These are phyloP conservation scores for Ptychadena robeensis DNA, from an alignment of 2,797 vertebrate species.

Conservation along the genomic window DNA sequence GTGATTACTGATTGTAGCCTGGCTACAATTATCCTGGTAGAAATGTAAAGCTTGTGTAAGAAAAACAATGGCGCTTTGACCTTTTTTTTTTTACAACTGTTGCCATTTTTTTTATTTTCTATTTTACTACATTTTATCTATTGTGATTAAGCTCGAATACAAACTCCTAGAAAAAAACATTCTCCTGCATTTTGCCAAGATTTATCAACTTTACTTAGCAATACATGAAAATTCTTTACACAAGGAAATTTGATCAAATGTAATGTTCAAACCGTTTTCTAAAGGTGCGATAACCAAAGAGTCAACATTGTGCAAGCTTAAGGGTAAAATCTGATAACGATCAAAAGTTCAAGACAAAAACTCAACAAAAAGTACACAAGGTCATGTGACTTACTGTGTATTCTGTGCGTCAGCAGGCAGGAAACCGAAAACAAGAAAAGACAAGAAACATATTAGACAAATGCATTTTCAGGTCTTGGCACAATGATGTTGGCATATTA, in stretches of 20 bases:
- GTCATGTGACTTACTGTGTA: slow-evolving; percentile 51
- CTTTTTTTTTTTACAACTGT: too few relatives aligned
- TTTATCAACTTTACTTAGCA: too few relatives aligned
- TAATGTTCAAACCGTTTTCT: too few relatives aligned
- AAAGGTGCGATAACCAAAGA: neutral
- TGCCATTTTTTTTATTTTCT: too few relatives aligned
- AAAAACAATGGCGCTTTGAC: too few relatives aligned
- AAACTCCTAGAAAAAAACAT: neutral
- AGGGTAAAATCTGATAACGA: neutral
- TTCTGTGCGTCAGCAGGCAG: slow-evolving; percentile 28
- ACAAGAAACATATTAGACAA: slow-evolving; percentile 37
- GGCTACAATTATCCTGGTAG: too few relatives aligned
- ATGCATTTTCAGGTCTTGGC: neutral
- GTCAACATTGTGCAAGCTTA: neutral
- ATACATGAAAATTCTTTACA: too few relatives aligned
- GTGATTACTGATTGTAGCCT: too few relatives aligned
- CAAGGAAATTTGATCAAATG: too few relatives aligned
- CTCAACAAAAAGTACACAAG: slow-evolving; percentile 6
- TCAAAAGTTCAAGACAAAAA: neutral
- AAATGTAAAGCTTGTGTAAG: too few relatives aligned
- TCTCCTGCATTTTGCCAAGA: neutral
- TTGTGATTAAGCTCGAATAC: neutral
- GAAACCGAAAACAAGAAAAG: slow-evolving; percentile 10
- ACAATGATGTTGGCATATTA: slow-evolving; percentile 22
- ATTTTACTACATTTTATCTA: too few relatives aligned